Base-by-base conservation (phyloP, 2,888 invertebrate genomes). In the Spilarctia lutea region DNA sequence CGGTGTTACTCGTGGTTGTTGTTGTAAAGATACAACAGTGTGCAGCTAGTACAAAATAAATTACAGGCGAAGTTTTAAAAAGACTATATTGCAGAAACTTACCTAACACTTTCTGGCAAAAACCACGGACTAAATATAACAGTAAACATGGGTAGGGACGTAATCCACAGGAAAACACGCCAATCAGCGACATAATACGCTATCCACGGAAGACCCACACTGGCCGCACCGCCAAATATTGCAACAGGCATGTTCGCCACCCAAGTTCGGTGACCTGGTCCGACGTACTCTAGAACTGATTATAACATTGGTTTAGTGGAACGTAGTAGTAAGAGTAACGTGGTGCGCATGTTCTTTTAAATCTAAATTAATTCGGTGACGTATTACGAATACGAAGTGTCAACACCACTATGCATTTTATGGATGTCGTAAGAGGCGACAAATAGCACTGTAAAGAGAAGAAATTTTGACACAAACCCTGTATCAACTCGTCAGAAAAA, bases 171-270 rank as follows among this genome's bases (percentile, higher is more conserved):
- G 75, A 95, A 90, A 18, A 77, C 85, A 78, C 91, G 85, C 95
- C 96, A 96, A 85, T 94, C 89, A 0, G 87, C 85, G 56, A 94
- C 79, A 91, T 91, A 91, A 52, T 94, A 85, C 3, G 96, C 96
- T 75, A 96, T 84, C 96, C 96, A 96, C 0, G 96, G 95, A 79
- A 96, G 86, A 6, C 87, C 72, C 75, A 95, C 83, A 77, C 93
- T 93, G 13, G 94, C 96, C 48, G 90, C 81, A 13, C 95, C 94
- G 86, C 93, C 96, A 88, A 90, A 96, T 71, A 95, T 79, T 3
- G 95, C 96, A 67, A 95, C 93, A 2, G 96, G 94, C 89, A 96
- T 91, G 83, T 96, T 96, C 2, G 94, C 95, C 60, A 93, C 92
- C 90, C 89, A 92, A 7, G 96, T 96, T n/a, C 96, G 92, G 87